Evolutionary conservation across 2,797 vertebrate species (phyloP), one percentile per base, ranked within the genome.

Genomic region (Nyctibius grandis): DNA sequence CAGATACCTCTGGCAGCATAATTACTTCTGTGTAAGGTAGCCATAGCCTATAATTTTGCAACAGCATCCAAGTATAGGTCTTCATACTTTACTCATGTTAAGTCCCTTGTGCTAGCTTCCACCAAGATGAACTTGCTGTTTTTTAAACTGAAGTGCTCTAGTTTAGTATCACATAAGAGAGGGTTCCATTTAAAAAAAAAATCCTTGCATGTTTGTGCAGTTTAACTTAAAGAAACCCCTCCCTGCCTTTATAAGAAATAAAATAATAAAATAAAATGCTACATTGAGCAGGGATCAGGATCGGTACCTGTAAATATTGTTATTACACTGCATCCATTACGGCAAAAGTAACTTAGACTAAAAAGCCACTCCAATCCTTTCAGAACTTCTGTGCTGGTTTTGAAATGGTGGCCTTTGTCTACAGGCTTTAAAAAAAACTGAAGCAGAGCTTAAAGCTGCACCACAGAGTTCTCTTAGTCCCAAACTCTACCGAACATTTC

Each of bases 301-400:
- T 95, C 21, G 85, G 98, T 99, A 98, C 98, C 99, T 99, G 99
- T 99, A 99, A 99, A 99, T 98, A 98, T 97, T 97, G 98, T 98
- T 96, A 98, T 97, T 98, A 87, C 97, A 97, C 98, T 98, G 99
- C 99, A 99, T 98, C 98, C 97, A 95, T 98, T 98, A 97, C 74
- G 83, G 97, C 96, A 97, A 98, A 98, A 97, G 97, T 96, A 98
- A 97, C 88, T 96, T 95, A 96, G 97, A 90, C 91, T 96, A 98
- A 98, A 98, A 98, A 98, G 98, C 98, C 98, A 98, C 98, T 98
- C 97, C 97, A 93, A 97, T 98, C 98, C 93, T 95, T 98, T 98
- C 98, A 98, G 97, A 98, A 98, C 94, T 96, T 97, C 97, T 98
- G 97, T 98, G 98, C 98, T 98, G 98, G 98, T 98, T 98, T 98